Percentiles rank a stretch among this genome's conserved stretches.
Conservation (phyloP, 2,113 vertebrate species). For the Platichthys stellatus region DNA sequence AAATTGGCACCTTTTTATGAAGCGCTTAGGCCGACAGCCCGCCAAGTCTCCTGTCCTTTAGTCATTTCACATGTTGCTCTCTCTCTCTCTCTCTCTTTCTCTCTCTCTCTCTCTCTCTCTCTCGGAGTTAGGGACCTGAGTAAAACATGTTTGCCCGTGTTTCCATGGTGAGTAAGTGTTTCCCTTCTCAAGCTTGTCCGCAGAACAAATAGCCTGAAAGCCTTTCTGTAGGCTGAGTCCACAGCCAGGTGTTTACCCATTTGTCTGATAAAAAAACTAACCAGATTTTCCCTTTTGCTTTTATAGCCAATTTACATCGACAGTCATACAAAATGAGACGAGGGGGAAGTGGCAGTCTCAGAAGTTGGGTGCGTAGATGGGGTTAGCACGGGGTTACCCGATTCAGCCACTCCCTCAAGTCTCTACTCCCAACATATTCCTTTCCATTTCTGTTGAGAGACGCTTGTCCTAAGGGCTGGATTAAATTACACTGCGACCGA, state of each 20-base stretch:
- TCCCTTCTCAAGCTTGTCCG: slow-evolving; percentile 21
- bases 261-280: slow-evolving; percentile 59
- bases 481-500: slow-evolving; percentile 73
- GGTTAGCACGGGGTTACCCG: slow-evolving; percentile 69
- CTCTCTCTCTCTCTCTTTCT: slow-evolving; percentile 14
- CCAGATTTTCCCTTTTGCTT: slow-evolving; percentile 59
- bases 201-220: slow-evolving; percentile 41
- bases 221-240: slow-evolving; percentile 24
- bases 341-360: slow-evolving; percentile 39
- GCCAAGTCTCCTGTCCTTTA: slow-evolving; percentile 37
- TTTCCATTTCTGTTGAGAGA: slow-evolving; percentile 73
- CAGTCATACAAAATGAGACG: slow-evolving; percentile 48
- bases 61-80: slow-evolving; percentile 36
- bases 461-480: slow-evolving; percentile 76
- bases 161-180: slow-evolving; percentile 17
- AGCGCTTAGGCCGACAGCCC: slow-evolving; percentile 63
- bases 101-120: background rate
- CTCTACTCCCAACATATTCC: slow-evolving; percentile 56
- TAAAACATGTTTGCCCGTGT: slow-evolving; percentile 34
- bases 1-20: slow-evolving; percentile 66
- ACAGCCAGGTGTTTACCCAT: slow-evolving; percentile 51
- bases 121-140: background rate
- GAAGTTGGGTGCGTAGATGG: slow-evolving; percentile 54
- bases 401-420: slow-evolving; percentile 63
- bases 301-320: slow-evolving; percentile 60